Evolutionary conservation across 2,113 vertebrate species (phyloP), one percentile per base, ranked within the genome.

Genomic region (Parus major): DNA sequence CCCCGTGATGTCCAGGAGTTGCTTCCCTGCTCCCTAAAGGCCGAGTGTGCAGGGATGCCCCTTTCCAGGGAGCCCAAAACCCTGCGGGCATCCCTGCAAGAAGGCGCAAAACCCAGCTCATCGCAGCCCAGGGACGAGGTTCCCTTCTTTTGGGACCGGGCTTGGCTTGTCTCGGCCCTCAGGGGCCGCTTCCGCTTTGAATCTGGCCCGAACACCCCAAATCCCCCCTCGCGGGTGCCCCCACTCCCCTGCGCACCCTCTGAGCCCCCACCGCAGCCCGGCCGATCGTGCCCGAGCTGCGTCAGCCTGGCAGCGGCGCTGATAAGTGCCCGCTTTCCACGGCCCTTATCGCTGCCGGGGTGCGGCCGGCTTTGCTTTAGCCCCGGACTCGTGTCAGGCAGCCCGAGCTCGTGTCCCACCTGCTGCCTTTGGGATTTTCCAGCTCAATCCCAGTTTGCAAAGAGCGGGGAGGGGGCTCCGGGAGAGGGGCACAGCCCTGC

Each of bases 91-190:
- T 27, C 60, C 15, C 77, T 5, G 7, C 17, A 0, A 1, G 36
- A 13, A 50, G 25, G 41, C 53, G 21, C n/a, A n/a, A 56, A 72
- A 5, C 3, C 23, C 73, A 39, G 18, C 21, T 55, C 33, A 7
- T 6, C 3, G 0, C 25, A 9, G 4, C 50, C 31, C 9, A 0
- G 33, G 6, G 28, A 19, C 35, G 46, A 35, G 2, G 4, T 39
- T 44, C 57, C 33, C 10, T 25, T 46, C 35, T 22, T 55, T 46
- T 5, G 17, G 79, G 50, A 15, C 27, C 15, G 14, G 18, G 17
- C 23, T 59, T 17, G 39, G 35, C 12, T 15, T 11, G 3, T n/a
- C 10, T 23, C 53, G 55, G 8, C 28, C 27, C 49, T 69, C 17
- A 1, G 50, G 27, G 50, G 28, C 55, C 1, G 6, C 65, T 33